These are phyloP conservation scores for Phylloscopus trochiloides DNA, from an alignment of 2,113 vertebrate species.

Conservation along the genomic window DNA sequence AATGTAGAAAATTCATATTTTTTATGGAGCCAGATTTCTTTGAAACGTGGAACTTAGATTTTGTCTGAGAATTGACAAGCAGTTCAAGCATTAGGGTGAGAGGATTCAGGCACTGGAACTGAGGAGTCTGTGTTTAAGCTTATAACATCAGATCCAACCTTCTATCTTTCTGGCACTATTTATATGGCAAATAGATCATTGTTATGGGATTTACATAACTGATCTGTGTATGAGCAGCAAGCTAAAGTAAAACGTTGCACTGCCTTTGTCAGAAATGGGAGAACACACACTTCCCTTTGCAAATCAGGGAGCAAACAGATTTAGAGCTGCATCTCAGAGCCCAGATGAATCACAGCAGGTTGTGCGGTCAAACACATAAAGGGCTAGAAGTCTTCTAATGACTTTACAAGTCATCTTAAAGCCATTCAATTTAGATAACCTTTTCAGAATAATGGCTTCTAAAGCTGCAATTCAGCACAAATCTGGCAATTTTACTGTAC, in stretches of 20 bases:
- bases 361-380: conserved; percentile 23
- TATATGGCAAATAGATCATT: neutral
- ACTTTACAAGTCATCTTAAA: conserved; percentile 53
- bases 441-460: conserved; percentile 59
- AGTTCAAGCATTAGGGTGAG: neutral
- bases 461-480: conserved; percentile 67
- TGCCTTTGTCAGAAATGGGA: neutral
- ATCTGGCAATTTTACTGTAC: conserved; percentile 48
- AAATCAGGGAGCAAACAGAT: neutral
- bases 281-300: neutral
- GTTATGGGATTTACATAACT: conserved; percentile 20
- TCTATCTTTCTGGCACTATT: neutral
- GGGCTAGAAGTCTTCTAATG: conserved; percentile 33
- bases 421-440: conserved; percentile 54
- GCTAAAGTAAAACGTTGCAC: neutral
- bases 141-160: neutral
- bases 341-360: neutral
- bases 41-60: neutral
- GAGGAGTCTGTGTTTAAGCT: neutral
- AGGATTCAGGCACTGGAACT: neutral
- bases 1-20: fast-evolving
- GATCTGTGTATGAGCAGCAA: neutral
- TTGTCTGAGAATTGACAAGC: neutral
- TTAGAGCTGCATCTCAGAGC: neutral
- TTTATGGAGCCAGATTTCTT: neutral